Evolutionary conservation across 2,113 vertebrate species (phyloP).

Genomic region (Rynchops niger): DNA sequence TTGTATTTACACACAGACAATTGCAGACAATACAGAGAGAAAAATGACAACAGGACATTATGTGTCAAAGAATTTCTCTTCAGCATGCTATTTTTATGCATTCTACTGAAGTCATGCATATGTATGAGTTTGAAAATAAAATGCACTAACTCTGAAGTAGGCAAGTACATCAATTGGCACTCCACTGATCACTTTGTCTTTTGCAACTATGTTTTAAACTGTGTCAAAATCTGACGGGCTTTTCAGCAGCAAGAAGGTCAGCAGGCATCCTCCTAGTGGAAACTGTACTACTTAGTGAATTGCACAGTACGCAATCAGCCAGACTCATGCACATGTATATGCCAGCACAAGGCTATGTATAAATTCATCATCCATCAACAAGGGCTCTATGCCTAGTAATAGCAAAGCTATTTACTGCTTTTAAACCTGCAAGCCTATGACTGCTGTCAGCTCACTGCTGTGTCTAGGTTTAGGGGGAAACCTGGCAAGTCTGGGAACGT

Average conservation of each 20-base stretch:
- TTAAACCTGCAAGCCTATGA: background rate
- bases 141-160: background rate
- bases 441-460: background rate
- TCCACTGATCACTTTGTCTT: background rate
- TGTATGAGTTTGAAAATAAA: background rate
- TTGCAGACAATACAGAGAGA: background rate
- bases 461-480: background rate
- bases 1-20: background rate
- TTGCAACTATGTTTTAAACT: background rate
- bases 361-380: background rate
- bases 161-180: background rate
- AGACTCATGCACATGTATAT: rapidly evolving
- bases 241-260: background rate
- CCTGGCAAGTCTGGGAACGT: background rate
- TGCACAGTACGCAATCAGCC: background rate
- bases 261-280: background rate
- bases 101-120: background rate
- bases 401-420: background rate
- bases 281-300: background rate
- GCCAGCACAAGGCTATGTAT: background rate
- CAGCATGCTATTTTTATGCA: background rate
- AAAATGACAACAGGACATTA: background rate
- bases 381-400: background rate
- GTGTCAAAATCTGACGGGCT: background rate
- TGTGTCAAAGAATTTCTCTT: background rate